These are phyloP conservation scores for Chelmon rostratus DNA, from an alignment of 2,797 vertebrate genomes.

Conservation along the genomic window DNA sequence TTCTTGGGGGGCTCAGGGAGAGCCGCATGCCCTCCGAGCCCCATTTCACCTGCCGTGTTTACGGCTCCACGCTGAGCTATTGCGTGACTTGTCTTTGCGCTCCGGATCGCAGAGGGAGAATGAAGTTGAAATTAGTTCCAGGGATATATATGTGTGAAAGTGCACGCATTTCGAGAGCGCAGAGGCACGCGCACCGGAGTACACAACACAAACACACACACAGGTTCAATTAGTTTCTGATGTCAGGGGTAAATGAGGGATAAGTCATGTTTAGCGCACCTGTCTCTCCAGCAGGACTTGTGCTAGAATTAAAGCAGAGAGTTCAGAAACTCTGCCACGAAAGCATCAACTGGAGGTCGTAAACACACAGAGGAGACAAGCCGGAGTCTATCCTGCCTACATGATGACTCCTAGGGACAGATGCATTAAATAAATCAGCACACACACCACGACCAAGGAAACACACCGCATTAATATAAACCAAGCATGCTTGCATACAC, in stretches of 20 bases:
- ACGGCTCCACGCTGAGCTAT: constrained; percentile 71
- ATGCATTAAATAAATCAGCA: constrained; percentile 70
- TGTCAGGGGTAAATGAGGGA: constrained; percentile 43
- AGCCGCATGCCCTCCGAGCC: constrained; percentile 55
- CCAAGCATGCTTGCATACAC: constrained; percentile 31
- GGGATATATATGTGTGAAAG: constrained; percentile 41
- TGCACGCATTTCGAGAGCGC: constrained; percentile 14
- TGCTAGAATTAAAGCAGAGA: constrained; percentile 67
- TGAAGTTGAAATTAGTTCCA: constrained; percentile 70
- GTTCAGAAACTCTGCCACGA: constrained; percentile 56
- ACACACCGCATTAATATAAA: constrained; percentile 42
- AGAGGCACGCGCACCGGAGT: not conserved
- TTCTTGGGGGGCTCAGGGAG: constrained; percentile 56
- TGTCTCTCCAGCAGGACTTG: constrained; percentile 63
- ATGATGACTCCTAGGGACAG: constrained; percentile 57
- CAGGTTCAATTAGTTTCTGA: constrained; percentile 69
- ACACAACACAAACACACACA: constrained; percentile 35
- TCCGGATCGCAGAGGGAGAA: constrained; percentile 53
- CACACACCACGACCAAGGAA: constrained; percentile 5
- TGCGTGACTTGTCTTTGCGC: constrained; percentile 61
- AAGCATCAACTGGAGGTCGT: constrained; percentile 65
- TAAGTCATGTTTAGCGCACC: constrained; percentile 78
- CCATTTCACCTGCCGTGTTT: constrained; percentile 71
- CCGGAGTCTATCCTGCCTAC: constrained; percentile 58
- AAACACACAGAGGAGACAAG: constrained; percentile 66